A percentile compares a stretch with the other conserved stretches of the same genome.
phyloP scores from a whole-genome alignment of 2,797 vertebrate genomes.

The Centroberyx gerrardi region DNA sequence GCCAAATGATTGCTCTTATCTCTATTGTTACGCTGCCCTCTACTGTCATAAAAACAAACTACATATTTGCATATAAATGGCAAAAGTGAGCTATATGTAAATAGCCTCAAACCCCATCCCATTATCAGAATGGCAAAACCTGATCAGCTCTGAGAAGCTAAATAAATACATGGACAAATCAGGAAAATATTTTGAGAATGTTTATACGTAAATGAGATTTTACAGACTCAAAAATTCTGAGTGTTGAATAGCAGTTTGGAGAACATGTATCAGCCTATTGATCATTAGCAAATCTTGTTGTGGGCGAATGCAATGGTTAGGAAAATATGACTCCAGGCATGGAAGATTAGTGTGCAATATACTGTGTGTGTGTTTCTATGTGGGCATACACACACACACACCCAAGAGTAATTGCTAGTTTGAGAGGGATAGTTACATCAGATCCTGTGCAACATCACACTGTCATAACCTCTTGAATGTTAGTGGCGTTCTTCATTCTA shows the following conservation, averaged over 20 bases:
- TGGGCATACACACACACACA: background rate
- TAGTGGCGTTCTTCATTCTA: background rate
- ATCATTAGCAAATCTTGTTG: background rate
- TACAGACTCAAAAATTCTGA: too few species aligned
- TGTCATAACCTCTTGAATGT: background rate
- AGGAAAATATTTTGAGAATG: too few species aligned
- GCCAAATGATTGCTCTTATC: background rate
- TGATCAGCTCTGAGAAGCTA: too few species aligned
- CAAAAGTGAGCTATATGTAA: background rate
- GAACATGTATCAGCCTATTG: background rate
- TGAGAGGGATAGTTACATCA: conserved; percentile 5
- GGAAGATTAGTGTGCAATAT: conserved; percentile 19
- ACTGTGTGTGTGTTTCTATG: background rate
- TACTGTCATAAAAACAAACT: conserved; percentile 42
- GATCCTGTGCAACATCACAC: conserved; percentile 1
- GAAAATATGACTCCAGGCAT: conserved; percentile 10
- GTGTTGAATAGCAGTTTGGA: background rate
- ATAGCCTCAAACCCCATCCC: background rate
- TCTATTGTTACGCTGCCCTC: conserved; percentile 70
- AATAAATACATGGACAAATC: too few species aligned
- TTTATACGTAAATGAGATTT: too few species aligned
- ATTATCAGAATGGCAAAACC: too few species aligned
- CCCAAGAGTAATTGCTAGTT: background rate
- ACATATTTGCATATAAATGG: background rate
- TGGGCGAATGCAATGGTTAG: conserved; percentile 1